These are phyloP conservation scores for Chondrilla cf. caribensis DNA, from an alignment of 37 sponge, comb jelly and placozoan genomes.

Conservation along the genomic window DNA sequence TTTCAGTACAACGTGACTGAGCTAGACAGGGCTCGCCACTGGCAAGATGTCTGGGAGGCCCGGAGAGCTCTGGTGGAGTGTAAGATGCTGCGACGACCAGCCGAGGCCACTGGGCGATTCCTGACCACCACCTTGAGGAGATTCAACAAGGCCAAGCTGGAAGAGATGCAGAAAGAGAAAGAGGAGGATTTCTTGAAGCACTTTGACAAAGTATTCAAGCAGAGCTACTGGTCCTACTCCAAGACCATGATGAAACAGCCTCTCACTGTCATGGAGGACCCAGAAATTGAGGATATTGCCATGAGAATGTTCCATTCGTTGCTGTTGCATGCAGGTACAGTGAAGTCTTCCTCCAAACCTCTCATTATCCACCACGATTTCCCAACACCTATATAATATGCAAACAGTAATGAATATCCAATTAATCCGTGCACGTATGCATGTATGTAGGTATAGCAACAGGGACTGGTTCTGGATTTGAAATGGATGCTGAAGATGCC, in stretches of 20 bases:
- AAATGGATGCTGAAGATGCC: slow-evolving; percentile 63
- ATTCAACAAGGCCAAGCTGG: slow-evolving; percentile 71
- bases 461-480: slow-evolving; percentile 58
- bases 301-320: slow-evolving; percentile 83
- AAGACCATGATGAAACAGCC: slow-evolving; percentile 84
- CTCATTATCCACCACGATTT: not conserved
- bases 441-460: slow-evolving; percentile 60
- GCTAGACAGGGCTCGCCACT: slow-evolving; percentile 68
- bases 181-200: slow-evolving; percentile 56
- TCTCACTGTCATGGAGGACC: slow-evolving; percentile 67
- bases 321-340: slow-evolving; percentile 74
- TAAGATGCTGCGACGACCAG: slow-evolving; percentile 82
- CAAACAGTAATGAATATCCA: too few species aligned
- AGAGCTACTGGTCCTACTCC: slow-evolving; percentile 90
- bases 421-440: too few species aligned
- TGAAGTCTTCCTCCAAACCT: not conserved
- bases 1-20: slow-evolving; percentile 61
- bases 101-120: slow-evolving; percentile 71
- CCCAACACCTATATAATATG: not conserved
- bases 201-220: slow-evolving; percentile 93
- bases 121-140: slow-evolving; percentile 88
- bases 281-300: slow-evolving; percentile 74
- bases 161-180: slow-evolving; percentile 54
- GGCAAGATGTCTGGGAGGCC: slow-evolving; percentile 69
- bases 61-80: slow-evolving; percentile 80